Evolutionary conservation across 2,797 vertebrate genomes (phyloP).

Genomic region (Sphenopsis melanotis): DNA sequence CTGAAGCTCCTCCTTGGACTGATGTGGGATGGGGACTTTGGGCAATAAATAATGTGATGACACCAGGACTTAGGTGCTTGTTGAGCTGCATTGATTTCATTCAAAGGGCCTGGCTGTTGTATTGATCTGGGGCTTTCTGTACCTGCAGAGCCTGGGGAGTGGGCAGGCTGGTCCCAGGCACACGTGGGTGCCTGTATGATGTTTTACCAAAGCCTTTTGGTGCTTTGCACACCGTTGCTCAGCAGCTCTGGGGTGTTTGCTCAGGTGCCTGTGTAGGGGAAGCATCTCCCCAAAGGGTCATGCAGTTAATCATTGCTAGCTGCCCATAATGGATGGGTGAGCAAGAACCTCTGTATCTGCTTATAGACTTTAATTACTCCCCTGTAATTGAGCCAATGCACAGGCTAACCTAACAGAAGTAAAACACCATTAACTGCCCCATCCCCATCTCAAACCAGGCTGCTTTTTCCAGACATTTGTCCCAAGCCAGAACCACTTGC

Average conservation of each 20-base stretch:
- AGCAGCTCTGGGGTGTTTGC: neutral
- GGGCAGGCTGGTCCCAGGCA: neutral
- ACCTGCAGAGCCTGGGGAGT: neutral
- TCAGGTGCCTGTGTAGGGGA: neutral
- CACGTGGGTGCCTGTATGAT: accelerated
- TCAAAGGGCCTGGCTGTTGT: neutral
- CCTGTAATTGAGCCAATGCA: neutral
- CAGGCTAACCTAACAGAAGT: neutral
- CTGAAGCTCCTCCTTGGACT: neutral
- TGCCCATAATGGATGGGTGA: neutral
- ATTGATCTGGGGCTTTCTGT: slow-evolving; percentile 28
- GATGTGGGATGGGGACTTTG: neutral
- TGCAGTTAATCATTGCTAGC: neutral
- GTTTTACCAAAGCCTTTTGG: neutral
- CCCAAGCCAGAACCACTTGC: neutral
- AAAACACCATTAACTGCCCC: neutral
- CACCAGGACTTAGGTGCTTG: slow-evolving; percentile 17
- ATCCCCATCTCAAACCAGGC: neutral
- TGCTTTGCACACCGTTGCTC: neutral
- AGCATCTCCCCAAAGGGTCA: neutral
- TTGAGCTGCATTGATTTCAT: slow-evolving; percentile 55
- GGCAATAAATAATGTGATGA: slow-evolving; percentile 47
- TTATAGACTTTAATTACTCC: neutral
- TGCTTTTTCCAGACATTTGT: neutral
- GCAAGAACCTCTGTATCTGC: neutral